Percentiles rank a stretch among this genome's conserved stretches.
phyloP scores from a whole-genome alignment of 2,113 vertebrate genomes.

The Myotis davidii region DNA sequence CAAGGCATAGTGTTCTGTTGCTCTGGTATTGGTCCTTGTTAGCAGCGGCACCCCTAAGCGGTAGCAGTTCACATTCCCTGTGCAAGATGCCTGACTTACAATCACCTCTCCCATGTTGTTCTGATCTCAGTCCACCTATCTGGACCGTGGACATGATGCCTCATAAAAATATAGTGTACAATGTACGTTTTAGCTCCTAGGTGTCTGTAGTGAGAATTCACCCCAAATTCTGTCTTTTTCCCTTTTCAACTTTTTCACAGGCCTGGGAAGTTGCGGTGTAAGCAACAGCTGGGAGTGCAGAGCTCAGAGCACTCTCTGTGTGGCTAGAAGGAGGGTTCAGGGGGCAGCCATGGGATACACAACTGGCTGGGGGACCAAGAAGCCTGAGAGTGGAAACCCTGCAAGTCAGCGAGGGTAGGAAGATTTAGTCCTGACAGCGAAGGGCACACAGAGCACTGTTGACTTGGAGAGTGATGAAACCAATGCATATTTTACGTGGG shows the following conservation, averaged over 20 bases:
- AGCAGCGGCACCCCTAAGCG: fast-evolving
- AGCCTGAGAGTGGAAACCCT: fast-evolving
- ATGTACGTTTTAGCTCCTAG: not conserved
- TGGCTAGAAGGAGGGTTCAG: fast-evolving
- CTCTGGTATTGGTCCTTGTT: not conserved
- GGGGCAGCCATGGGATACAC: too few species aligned
- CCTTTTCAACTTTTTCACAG: not conserved
- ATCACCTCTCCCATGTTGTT: not conserved
- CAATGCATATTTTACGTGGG: not conserved
- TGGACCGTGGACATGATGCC: not conserved
- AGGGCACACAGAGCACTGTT: not conserved
- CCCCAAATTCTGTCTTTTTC: not conserved
- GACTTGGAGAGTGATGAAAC: not conserved
- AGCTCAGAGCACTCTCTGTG: too few species aligned
- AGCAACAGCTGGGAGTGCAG: not conserved
- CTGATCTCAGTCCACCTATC: not conserved
- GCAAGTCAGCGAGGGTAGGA: fast-evolving
- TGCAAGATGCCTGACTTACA: not conserved
- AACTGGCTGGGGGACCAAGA: not conserved
- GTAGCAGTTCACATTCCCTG: not conserved
- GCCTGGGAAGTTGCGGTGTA: not conserved
- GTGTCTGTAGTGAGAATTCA: not conserved
- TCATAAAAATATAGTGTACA: not conserved
- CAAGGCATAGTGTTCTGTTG: not conserved
- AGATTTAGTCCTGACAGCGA: not conserved